Evolutionary conservation across 2,113 vertebrate species (phyloP).

Genomic region (Lagenorhynchus albirostris): DNA sequence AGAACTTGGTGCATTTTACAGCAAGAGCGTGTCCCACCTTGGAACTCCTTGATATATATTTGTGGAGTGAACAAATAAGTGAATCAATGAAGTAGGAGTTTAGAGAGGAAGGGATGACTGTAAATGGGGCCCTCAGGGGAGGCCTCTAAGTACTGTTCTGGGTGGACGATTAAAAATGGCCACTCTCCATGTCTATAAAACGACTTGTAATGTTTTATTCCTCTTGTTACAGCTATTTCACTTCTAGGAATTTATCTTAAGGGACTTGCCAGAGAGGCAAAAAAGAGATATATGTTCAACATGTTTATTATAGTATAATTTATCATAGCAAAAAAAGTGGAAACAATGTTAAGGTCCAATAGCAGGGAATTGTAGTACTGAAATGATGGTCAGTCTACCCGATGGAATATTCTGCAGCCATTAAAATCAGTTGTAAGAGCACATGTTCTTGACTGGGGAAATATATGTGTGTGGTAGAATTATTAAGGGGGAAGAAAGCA

Average conservation of each 20-base stretch:
- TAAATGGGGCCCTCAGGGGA: not conserved
- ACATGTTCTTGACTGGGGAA: accelerated
- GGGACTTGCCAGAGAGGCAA: not conserved
- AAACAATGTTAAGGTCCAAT: not conserved
- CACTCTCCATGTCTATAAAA: not conserved
- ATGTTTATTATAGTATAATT: not conserved
- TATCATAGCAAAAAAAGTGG: not conserved
- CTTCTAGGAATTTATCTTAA: not conserved
- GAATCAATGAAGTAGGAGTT: not conserved
- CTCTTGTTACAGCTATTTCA: not conserved
- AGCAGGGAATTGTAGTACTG: not conserved
- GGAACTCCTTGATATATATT: not conserved
- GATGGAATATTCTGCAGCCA: not conserved
- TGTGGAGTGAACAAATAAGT: not conserved
- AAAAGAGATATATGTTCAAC: not conserved
- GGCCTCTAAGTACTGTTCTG: not conserved
- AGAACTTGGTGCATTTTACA: not conserved
- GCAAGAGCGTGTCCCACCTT: accelerated
- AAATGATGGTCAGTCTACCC: accelerated
- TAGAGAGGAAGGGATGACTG: not conserved
- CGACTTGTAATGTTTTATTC: not conserved
- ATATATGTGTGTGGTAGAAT: accelerated
- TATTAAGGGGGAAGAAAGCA: no score
- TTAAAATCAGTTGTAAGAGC: not conserved
- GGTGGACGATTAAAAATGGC: accelerated